These are phyloP conservation scores for Tanytarsus gracilentus DNA, from an alignment of 2,888 invertebrate genomes.

Conservation along the genomic window DNA sequence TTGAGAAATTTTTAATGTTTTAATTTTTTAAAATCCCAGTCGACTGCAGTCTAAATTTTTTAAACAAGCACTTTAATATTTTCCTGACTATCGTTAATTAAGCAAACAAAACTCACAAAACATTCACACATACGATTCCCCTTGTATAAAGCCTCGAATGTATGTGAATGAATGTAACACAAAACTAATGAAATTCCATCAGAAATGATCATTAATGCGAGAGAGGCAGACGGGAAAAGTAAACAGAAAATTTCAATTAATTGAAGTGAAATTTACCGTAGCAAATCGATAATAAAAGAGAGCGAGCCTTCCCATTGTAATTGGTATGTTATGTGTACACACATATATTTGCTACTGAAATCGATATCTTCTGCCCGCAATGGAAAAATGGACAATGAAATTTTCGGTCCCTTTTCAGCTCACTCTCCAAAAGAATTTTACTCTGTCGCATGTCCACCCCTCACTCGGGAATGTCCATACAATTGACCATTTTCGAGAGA, in stretches of 20 bases:
- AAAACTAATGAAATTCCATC: neutral
- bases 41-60: no score
- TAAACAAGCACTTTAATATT: no score
- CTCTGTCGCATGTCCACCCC: neutral
- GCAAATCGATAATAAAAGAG: conserved; percentile 18
- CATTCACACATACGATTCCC: no score
- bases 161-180: no score
- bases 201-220: neutral
- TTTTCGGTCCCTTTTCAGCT: neutral
- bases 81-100: no score
- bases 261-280: conserved; percentile 27
- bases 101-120: no score
- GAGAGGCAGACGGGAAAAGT: neutral
- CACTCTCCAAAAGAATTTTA: no score
- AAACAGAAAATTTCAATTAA: conserved; percentile 4
- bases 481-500: conserved; percentile 19
- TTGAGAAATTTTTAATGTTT: no score
- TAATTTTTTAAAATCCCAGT: no score
- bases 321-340: neutral
- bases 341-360: conserved; percentile 1
- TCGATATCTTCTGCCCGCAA: neutral
- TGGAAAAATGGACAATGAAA: conserved; percentile 13
- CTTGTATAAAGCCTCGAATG: no score
- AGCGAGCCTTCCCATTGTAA: neutral
- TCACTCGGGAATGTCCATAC: neutral